A percentile compares a stretch with the other conserved stretches of the same genome.
These are phyloP conservation scores for Phaethornis superciliosus DNA, from an alignment of 2,113 vertebrate genomes.

Conservation along the genomic window DNA sequence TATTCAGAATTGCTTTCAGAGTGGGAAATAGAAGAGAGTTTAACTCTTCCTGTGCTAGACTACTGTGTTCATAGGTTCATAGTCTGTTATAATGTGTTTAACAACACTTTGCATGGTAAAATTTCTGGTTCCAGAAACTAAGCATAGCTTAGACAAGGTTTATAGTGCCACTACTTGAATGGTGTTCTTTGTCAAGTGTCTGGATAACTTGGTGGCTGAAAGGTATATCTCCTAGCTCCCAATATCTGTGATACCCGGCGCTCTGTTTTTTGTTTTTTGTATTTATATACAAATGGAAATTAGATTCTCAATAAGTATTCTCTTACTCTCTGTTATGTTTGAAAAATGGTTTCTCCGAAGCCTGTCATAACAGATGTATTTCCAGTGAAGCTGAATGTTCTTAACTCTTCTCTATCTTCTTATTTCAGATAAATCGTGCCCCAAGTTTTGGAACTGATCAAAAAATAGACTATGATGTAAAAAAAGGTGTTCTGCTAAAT, in stretches of 20 bases:
- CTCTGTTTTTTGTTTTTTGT: background rate
- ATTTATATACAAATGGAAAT: background rate
- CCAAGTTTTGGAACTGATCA: constrained; percentile 98
- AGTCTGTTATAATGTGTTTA: background rate
- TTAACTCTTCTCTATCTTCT: constrained; percentile 32
- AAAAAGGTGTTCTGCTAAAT: constrained; percentile 93
- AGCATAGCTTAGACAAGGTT: background rate
- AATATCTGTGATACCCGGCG: background rate
- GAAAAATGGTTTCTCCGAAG: background rate
- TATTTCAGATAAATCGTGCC: constrained; percentile 94
- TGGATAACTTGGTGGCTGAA: background rate
- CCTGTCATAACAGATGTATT: background rate
- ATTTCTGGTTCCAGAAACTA: background rate
- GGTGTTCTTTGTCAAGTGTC: background rate
- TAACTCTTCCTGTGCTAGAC: background rate
- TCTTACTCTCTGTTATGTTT: background rate
- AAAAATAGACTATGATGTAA: constrained; percentile 98
- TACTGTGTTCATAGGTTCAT: background rate
- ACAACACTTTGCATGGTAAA: background rate
- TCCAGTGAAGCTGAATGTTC: background rate
- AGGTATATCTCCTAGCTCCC: background rate
- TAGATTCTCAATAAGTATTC: background rate
- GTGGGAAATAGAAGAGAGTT: background rate
- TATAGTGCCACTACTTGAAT: background rate
- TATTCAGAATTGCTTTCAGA: background rate